Conservation (phyloP, 2,113 vertebrate genomes). For the Pelodiscus sinensis region DNA sequence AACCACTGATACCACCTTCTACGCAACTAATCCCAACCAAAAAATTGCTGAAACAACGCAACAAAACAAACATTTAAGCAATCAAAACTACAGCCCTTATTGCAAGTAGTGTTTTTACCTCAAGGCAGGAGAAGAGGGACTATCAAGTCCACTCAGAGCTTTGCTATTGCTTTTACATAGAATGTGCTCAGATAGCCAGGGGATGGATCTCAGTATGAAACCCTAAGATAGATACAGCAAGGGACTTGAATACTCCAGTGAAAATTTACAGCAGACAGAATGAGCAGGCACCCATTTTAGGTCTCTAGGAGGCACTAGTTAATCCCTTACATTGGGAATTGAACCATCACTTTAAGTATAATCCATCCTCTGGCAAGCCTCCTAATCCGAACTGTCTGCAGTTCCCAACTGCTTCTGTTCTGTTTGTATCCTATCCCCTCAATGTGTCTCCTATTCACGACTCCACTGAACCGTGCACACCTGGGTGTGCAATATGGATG, state of each 20-base stretch:
- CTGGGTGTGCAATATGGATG: too few relatives aligned
- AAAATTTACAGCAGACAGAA: not conserved
- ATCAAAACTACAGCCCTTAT: not conserved
- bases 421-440: fast-evolving
- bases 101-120: not conserved
- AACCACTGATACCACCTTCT: not conserved
- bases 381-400: fast-evolving
- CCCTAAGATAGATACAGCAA: not conserved
- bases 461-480: not conserved
- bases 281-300: fast-evolving
- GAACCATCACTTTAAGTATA: not conserved
- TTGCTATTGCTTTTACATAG: not conserved
- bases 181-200: not conserved
- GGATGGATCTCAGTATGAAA: not conserved
- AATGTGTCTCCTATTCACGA: not conserved
- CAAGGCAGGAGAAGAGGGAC: not conserved
- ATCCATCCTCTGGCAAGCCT: not conserved
- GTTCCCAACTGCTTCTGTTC: not conserved
- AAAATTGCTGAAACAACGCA: not conserved
- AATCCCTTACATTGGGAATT: not conserved
- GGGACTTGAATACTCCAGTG: not conserved
- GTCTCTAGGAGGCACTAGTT: not conserved
- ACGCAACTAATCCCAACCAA: not conserved
- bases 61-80: not conserved
- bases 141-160: not conserved